Evolutionary conservation across 2,113 vertebrate species (phyloP), one percentile per base, ranked within the genome.

Genomic region (Prunella himalayana): DNA sequence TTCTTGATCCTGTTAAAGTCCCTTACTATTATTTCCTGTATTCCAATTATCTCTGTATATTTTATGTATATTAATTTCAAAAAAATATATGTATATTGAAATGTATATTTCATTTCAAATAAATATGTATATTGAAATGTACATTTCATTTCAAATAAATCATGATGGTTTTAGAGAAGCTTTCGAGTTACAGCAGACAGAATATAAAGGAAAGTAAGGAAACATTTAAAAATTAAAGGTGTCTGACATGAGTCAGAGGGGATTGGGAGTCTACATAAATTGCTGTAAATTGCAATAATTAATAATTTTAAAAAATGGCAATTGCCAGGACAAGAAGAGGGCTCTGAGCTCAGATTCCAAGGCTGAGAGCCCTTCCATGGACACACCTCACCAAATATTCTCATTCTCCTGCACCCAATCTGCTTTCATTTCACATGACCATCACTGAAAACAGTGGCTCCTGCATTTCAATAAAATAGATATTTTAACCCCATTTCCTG

Each of bases 311-410:
- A 37, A 37, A 95, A 88, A 91, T 33, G 65, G 71, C 84, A 93
- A 91, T 35, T 89, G 63, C 53, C 71, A 95, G 96, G 35, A 71
- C 53, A 92, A 90, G 70, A 82, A 75, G 71, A 2, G 4, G 41
- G n/a, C 59, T 83, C 70, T 66, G 86, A 94, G 91, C 95, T 94
- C 90, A 76, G 87, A 86, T 80, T 78, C 93, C 71, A 80, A 7
- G 42, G 18, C 20, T 5, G 27, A 59, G 78, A 70, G 77, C 72
- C 69, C 57, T 97, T 72, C 84, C 63, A 37, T 5, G 3, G 44
- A 25, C 65, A 92, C 76, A 88, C 41, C 68, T 69, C 80, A 88
- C 90, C 35, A 73, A 41, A 3, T 24, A 87, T 65, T 70, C 70
- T 53, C 94, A 47, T 33, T 51, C 72, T 95, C 79, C 92, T 72